These are phyloP conservation scores for Hirtodrosophila trivittata DNA, from an alignment of 2,888 invertebrate species.

Conservation along the genomic window DNA sequence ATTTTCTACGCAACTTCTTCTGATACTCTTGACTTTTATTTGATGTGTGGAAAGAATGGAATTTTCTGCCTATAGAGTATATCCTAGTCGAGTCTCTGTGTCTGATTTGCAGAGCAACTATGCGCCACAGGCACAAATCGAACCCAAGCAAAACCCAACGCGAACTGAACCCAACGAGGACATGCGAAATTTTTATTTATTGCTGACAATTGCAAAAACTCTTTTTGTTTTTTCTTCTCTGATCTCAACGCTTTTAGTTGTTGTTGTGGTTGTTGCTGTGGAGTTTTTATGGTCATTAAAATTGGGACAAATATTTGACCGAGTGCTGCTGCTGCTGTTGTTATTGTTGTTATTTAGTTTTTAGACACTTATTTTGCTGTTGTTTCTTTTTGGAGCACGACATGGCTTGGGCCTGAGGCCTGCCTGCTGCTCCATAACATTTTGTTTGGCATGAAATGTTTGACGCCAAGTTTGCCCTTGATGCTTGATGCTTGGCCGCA, in stretches of 20 bases:
- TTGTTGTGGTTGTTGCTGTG: slow-evolving; percentile 18
- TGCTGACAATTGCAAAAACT: slow-evolving; percentile 78
- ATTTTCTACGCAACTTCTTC: no score
- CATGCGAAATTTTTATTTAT: slow-evolving; percentile 81
- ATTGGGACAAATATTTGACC: slow-evolving; percentile 79
- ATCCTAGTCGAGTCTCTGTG: not conserved
- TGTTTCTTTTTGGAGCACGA: slow-evolving; percentile 56
- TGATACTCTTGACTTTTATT: no score
- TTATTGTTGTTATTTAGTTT: slow-evolving; percentile 33
- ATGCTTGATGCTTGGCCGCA: slow-evolving; percentile 57
- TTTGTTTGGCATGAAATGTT: slow-evolving; percentile 47
- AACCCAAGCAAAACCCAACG: slow-evolving; percentile 36
- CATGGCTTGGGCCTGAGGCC: slow-evolving; percentile 46
- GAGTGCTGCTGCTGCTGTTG: slow-evolving; percentile 35
- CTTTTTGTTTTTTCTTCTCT: slow-evolving; percentile 24
- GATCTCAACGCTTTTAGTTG: slow-evolving; percentile 8
- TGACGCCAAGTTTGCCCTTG: slow-evolving; percentile 68
- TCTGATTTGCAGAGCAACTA: slow-evolving; percentile 59
- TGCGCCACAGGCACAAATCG: slow-evolving; percentile 66
- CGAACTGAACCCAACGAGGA: slow-evolving; percentile 63
- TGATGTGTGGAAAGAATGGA: no score
- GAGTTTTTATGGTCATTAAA: slow-evolving; percentile 75
- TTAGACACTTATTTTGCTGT: slow-evolving; percentile 25
- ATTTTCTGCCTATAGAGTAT: no score
- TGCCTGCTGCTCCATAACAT: slow-evolving; percentile 39